Base-by-base conservation (phyloP, 2,113 vertebrate genomes). In the Amblyornis subalaris region DNA sequence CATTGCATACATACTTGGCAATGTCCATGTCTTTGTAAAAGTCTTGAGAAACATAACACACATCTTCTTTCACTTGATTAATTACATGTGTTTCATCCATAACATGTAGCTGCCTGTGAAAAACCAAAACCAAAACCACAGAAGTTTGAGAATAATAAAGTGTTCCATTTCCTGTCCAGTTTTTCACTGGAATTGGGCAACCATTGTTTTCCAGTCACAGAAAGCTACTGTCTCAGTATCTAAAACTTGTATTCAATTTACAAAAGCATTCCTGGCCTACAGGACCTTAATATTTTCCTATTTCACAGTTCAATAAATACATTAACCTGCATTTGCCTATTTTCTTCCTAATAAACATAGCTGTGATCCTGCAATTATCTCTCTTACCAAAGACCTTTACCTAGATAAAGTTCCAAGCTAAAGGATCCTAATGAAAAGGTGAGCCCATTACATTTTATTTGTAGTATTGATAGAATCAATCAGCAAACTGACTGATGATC, bases 81-180 rank as follows among this genome's bases (percentile, higher is more conserved):
- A 99, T 99, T 51, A 99, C 99, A 64, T 99, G 98, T 0, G 99
- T 99, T 96, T 99, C 99, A 96, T 99, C 99, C 99, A 99, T 99
- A 90, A 99, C 99, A 44, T 99, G 99, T 18, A 99, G 93, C 93
- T 99, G 99, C 40, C 99, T 99, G 93, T 42, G 84, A 38, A 96
- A 90, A 97, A 48, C 31, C 66, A 65, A 71, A 54, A 25, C 2
- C 28, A 81, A 66, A 89, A 40, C 2, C 45, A 80, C 14, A 54
- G 4, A 53, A 55, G 42, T 73, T 66, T 48, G 25, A 80, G 35
- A 85, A 76, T 23, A 84, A 60, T n/a, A 70, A 35, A 85, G 31
- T 78, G 40, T 38, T 47, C 65, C 42, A n/a, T 73, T 76, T 79
- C 18, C 48, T 67, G 73, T 9, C 47, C 55, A 73, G 33, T 67